Conservation (phyloP, 1,140 invertebrate genomes). For the Tetramorium simillimum region DNA sequence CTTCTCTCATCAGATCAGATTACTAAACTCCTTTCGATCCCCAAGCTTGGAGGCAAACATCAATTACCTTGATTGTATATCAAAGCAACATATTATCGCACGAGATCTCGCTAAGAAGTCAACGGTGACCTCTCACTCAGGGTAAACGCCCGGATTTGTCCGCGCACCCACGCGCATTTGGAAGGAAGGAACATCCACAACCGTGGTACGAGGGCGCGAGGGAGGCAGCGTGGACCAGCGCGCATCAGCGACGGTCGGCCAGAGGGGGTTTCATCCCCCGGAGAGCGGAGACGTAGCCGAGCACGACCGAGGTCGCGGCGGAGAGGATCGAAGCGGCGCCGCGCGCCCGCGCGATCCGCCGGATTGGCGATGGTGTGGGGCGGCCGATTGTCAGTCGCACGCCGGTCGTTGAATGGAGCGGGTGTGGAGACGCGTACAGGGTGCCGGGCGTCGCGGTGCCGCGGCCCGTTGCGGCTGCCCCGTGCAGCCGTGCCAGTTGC, state of each 20-base stretch:
- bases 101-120: constrained; percentile 12
- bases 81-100: background rate
- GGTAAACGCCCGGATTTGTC: constrained; percentile 58
- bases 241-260: background rate
- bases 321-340: constrained; percentile 47
- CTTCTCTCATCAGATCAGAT: background rate
- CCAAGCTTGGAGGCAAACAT: background rate
- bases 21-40: background rate
- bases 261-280: constrained; percentile 47
- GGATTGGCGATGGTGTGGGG: constrained; percentile 60
- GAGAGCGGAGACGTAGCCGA: constrained; percentile 15
- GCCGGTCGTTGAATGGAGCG: constrained; percentile 89
- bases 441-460: constrained; percentile 80
- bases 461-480: constrained; percentile 79
- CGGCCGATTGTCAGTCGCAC: constrained; percentile 83
- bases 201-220: background rate
- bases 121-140: constrained; percentile 32
- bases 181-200: background rate
- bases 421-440: constrained; percentile 85
- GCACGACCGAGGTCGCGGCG: constrained; percentile 65
- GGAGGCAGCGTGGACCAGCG: background rate
- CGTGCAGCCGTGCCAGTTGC: constrained; percentile 82
- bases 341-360: constrained; percentile 24
- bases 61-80: constrained; percentile 4
- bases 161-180: background rate